These are phyloP conservation scores for Brachyopa scutellaris DNA, from an alignment of 2,888 invertebrate species.

Conservation along the genomic window DNA sequence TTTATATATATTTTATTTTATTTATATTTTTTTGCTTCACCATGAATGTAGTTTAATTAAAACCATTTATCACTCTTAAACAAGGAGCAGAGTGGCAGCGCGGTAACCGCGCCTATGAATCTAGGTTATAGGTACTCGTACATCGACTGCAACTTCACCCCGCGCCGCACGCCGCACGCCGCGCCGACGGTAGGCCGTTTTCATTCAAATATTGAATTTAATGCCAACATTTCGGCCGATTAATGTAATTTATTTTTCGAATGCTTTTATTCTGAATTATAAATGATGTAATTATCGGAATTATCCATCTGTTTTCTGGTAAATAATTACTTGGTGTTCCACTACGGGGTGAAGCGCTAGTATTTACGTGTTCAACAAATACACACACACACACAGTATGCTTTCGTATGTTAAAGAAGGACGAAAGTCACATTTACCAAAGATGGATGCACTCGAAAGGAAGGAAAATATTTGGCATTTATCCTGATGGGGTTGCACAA, in stretches of 20 bases:
- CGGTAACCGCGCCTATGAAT: background rate
- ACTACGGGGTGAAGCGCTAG: slow-evolving; percentile 13
- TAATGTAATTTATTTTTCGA: slow-evolving; percentile 68
- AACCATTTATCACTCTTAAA: slow-evolving; percentile 63
- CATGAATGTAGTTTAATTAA: slow-evolving; percentile 57
- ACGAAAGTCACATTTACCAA: no score
- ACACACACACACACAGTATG: background rate
- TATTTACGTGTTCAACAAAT: slow-evolving; percentile 3
- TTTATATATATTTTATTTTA: background rate
- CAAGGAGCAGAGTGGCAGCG: slow-evolving; percentile 40
- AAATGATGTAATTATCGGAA: slow-evolving; percentile 71
- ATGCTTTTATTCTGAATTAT: slow-evolving; percentile 65
- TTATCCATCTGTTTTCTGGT: slow-evolving; percentile 70
- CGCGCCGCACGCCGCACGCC: no score
- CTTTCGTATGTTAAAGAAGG: background rate
- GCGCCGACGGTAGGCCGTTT: no score
- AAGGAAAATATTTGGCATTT: slow-evolving; percentile 37
- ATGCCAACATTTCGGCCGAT: slow-evolving; percentile 68
- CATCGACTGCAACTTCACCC: no score
- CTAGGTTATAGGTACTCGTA: no score
- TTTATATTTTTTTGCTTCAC: background rate
- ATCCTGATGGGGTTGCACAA: slow-evolving; percentile 15
- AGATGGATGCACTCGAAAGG: slow-evolving; percentile 18
- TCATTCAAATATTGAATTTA: slow-evolving; percentile 71
- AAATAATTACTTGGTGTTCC: slow-evolving; percentile 67